phyloP scores from a whole-genome alignment of 2,888 invertebrate species.

The Thereva nobilitata region DNA sequence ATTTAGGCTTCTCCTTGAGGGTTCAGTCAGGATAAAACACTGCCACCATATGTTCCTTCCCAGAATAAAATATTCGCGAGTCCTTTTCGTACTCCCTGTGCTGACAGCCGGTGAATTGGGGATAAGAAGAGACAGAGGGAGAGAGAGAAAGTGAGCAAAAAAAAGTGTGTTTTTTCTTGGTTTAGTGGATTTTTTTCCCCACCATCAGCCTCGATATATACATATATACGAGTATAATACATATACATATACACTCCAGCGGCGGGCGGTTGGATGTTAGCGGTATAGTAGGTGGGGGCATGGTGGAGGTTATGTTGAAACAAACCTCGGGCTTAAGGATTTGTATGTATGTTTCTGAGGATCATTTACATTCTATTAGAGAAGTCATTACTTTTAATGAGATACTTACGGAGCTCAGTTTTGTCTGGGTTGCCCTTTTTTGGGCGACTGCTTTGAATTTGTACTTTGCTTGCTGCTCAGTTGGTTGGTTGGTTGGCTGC shows the following conservation, averaged over 20 bases:
- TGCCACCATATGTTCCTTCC: constrained; percentile 31
- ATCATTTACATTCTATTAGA: constrained; percentile 38
- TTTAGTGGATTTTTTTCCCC: constrained; percentile 11
- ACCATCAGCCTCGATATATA: too few species aligned
- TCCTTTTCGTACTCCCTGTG: constrained; percentile 14
- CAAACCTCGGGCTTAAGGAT: too few species aligned
- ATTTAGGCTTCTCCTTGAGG: constrained; percentile 12
- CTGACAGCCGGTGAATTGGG: constrained; percentile 21
- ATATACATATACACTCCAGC: too few species aligned
- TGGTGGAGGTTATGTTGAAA: background rate
- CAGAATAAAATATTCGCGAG: constrained; percentile 25
- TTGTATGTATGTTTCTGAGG: constrained; percentile 14
- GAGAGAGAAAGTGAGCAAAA: too few species aligned
- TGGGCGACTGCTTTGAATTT: constrained; percentile 12
- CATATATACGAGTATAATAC: too few species aligned
- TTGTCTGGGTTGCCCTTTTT: constrained; percentile 25
- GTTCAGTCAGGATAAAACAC: constrained; percentile 16
- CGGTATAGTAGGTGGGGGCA: too few species aligned
- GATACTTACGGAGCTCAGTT: constrained; percentile 28
- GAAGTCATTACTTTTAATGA: constrained; percentile 39
- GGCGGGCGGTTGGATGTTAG: too few species aligned
- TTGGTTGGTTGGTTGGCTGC: background rate
- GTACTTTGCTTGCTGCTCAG: background rate
- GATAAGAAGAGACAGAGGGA: background rate
- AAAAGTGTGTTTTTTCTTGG: background rate